A percentile compares a stretch with the other conserved stretches of the same genome.
These are phyloP conservation scores for Rhineura floridana DNA, from an alignment of 2,113 vertebrate species.

Conservation along the genomic window DNA sequence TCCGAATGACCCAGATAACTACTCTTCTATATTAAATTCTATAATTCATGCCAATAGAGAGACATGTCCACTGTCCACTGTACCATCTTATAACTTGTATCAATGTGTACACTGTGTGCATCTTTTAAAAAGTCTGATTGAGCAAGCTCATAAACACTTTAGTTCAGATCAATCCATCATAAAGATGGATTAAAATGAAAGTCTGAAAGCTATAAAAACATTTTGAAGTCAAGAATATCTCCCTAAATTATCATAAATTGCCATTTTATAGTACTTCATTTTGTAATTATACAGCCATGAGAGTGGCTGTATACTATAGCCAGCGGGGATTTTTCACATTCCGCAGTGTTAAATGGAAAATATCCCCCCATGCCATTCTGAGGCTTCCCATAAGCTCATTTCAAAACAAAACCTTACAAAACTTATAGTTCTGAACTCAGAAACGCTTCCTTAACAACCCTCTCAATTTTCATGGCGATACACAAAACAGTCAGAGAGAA, in stretches of 20 bases:
- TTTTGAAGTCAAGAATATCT: conserved; percentile 63
- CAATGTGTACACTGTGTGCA: conserved; percentile 13
- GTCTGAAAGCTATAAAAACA: conserved; percentile 63
- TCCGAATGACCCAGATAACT: fast-evolving
- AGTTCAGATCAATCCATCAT: conserved; percentile 48
- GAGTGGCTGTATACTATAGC: too few species aligned
- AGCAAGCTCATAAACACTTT: conserved; percentile 42
- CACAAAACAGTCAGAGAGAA: too few species aligned
- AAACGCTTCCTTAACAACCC: too few species aligned
- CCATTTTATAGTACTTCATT: conserved; percentile 60
- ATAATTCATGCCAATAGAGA: background rate
- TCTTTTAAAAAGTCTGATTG: conserved; percentile 32
- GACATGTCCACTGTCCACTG: background rate
- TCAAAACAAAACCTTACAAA: too few species aligned
- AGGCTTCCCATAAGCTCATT: too few species aligned
- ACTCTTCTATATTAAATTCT: fast-evolving
- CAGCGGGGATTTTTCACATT: too few species aligned
- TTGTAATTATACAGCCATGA: too few species aligned
- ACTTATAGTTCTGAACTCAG: too few species aligned
- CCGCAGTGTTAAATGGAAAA: too few species aligned
- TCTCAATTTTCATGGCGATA: too few species aligned
- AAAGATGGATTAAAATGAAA: conserved; percentile 64
- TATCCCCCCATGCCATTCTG: too few species aligned
- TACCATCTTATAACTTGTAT: background rate
- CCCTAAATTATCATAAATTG: conserved; percentile 61